Conservation (phyloP, 2,888 invertebrate genomes). For the Tuta absoluta region DNA sequence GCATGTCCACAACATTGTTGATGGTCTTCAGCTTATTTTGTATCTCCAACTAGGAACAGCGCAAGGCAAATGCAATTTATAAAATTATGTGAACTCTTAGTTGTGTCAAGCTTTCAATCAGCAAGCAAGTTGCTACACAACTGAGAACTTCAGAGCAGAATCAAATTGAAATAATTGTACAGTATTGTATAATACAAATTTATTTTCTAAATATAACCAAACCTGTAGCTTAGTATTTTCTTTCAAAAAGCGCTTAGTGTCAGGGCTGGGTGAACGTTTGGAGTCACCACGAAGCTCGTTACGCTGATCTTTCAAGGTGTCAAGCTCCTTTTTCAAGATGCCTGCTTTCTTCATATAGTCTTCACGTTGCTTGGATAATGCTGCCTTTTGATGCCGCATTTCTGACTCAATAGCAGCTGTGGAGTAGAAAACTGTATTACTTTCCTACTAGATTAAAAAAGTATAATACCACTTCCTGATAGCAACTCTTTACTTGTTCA, state of each 20-base stretch:
- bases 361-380: slow-evolving; percentile 89
- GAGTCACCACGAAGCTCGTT: slow-evolving; percentile 86
- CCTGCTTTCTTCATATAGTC: slow-evolving; percentile 89
- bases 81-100: slow-evolving; percentile 33
- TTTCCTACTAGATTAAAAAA: slow-evolving; percentile 31
- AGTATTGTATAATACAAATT: slow-evolving; percentile 15
- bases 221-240: slow-evolving; percentile 94
- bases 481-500: not conserved
- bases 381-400: slow-evolving; percentile 90
- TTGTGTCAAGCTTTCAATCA: slow-evolving; percentile 32
- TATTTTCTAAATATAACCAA: slow-evolving; percentile 48
- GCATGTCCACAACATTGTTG: slow-evolving; percentile 93
- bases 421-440: slow-evolving; percentile 37
- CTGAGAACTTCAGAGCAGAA: slow-evolving; percentile 40
- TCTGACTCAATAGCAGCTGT: slow-evolving; percentile 88
- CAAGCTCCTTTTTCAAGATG: slow-evolving; percentile 88
- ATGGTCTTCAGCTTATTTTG: slow-evolving; percentile 90
- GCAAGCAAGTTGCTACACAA: slow-evolving; percentile 36
- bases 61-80: slow-evolving; percentile 34
- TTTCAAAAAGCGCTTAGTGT: slow-evolving; percentile 88
- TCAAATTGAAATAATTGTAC: slow-evolving; percentile 5
- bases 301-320: slow-evolving; percentile 88
- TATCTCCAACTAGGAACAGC: slow-evolving; percentile 84
- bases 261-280: slow-evolving; percentile 86
- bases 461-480: slow-evolving; percentile 38